Conservation (phyloP, 92 coral and sea anemone genomes). For the Siderastrea siderea region DNA sequence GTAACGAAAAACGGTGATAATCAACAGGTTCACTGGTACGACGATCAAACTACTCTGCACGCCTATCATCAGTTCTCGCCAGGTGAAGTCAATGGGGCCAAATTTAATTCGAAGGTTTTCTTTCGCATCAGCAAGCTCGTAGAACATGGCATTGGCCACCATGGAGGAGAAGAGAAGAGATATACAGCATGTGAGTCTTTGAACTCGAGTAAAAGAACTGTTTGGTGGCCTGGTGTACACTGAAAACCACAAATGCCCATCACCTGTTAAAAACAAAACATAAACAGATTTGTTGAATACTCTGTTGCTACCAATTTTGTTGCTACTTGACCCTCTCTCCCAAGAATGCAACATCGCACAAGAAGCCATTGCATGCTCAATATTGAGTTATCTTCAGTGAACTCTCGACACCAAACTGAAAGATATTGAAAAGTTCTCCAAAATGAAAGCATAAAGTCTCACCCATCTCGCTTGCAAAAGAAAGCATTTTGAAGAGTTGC, state of each 20-base stretch:
- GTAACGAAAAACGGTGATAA: constrained; percentile 60
- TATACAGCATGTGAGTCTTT: constrained; percentile 68
- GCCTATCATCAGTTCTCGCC: constrained; percentile 58
- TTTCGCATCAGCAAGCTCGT: constrained; percentile 28
- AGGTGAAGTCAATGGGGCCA: constrained; percentile 67
- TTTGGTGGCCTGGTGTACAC: constrained; percentile 81
- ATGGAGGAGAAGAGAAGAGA: constrained; percentile 66
- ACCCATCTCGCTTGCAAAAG: too few relatives aligned
- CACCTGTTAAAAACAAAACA: constrained; percentile 19
- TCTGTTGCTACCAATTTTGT: too few relatives aligned
- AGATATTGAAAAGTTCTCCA: too few relatives aligned
- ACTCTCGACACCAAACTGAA: too few relatives aligned
- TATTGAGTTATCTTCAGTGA: too few relatives aligned
- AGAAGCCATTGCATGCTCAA: too few relatives aligned
- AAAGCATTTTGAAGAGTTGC: too few relatives aligned
- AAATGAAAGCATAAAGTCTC: too few relatives aligned
- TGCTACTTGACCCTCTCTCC: too few relatives aligned
- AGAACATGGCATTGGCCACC: constrained; percentile 72
- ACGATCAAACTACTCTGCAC: constrained; percentile 57
- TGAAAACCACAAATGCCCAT: constrained; percentile 88
- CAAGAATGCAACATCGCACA: too few relatives aligned
- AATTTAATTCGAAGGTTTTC: constrained; percentile 35
- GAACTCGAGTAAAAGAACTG: constrained; percentile 83
- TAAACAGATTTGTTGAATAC: neutral
- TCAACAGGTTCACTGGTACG: constrained; percentile 60